These are phyloP conservation scores for Crax fasciolata DNA, from an alignment of 2,797 vertebrate genomes.

Conservation along the genomic window DNA sequence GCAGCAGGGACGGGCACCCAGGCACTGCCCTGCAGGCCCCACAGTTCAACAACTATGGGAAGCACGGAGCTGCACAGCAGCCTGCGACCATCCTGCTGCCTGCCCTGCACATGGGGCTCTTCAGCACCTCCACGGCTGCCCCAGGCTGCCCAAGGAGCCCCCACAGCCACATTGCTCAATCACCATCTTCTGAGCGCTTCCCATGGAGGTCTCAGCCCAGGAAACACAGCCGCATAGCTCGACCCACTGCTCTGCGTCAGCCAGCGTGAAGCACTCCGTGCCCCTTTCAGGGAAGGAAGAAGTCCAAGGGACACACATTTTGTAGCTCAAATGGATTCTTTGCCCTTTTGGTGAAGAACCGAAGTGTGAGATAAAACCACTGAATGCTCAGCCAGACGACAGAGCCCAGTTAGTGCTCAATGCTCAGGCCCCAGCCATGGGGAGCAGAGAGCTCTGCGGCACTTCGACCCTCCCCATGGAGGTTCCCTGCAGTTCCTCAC, in stretches of 20 bases:
- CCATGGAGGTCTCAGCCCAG: not conserved
- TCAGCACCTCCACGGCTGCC: not conserved
- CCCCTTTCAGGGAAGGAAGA: not conserved
- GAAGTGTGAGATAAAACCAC: not conserved
- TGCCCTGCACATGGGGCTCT: not conserved
- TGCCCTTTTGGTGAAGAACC: not conserved
- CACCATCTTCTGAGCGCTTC: not conserved
- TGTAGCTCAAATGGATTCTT: not conserved
- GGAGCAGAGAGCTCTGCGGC: not conserved
- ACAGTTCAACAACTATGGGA: fast-evolving
- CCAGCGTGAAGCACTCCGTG: not conserved
- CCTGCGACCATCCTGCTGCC: not conserved
- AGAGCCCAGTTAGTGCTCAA: not conserved
- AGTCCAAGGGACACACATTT: not conserved
- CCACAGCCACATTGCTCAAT: not conserved
- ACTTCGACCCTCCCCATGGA: fast-evolving
- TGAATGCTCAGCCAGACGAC: not conserved
- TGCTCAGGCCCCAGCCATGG: fast-evolving
- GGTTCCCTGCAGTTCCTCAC: not conserved
- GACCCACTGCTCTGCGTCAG: not conserved
- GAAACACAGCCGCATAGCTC: not conserved
- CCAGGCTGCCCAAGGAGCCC: not conserved
- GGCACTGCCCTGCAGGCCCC: not conserved
- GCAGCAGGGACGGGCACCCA: not conserved
- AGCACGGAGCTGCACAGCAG: fast-evolving